Conservation (phyloP, 2,113 vertebrate species). For the Motacilla alba region DNA sequence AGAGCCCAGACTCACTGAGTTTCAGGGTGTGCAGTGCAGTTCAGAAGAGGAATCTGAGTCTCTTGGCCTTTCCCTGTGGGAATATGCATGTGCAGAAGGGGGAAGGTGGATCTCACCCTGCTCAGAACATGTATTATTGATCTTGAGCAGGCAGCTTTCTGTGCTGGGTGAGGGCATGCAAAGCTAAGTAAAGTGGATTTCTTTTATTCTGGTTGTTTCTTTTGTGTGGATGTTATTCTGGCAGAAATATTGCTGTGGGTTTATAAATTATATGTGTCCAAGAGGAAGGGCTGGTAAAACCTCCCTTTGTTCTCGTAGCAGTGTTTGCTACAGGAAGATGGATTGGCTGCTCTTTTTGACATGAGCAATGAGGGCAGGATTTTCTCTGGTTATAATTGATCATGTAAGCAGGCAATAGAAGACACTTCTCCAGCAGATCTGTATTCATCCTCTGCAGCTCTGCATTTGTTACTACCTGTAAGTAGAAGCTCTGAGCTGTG, state of each 20-base stretch:
- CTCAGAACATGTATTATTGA: neutral
- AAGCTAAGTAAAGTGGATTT: neutral
- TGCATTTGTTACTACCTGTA: neutral
- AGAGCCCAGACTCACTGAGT: neutral
- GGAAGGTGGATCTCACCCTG: neutral
- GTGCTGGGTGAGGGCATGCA: neutral
- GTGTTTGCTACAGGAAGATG: neutral
- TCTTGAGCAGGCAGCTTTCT: neutral
- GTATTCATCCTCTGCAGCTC: neutral
- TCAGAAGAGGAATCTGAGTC: neutral
- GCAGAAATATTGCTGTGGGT: neutral
- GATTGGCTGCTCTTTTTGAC: neutral
- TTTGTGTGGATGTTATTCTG: neutral
- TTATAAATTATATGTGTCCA: neutral
- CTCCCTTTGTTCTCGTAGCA: neutral
- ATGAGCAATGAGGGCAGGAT: neutral
- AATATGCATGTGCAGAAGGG: neutral
- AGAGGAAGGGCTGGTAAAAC: slow-evolving; percentile 29
- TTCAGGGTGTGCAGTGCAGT: neutral
- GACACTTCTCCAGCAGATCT: neutral
- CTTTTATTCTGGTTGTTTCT: neutral
- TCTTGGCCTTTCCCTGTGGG: neutral
- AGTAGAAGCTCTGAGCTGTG: neutral
- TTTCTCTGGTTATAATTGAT: neutral
- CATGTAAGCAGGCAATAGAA: neutral